Conservation (phyloP, 2,888 invertebrate species). For the Meiosimyza platycephala region DNA sequence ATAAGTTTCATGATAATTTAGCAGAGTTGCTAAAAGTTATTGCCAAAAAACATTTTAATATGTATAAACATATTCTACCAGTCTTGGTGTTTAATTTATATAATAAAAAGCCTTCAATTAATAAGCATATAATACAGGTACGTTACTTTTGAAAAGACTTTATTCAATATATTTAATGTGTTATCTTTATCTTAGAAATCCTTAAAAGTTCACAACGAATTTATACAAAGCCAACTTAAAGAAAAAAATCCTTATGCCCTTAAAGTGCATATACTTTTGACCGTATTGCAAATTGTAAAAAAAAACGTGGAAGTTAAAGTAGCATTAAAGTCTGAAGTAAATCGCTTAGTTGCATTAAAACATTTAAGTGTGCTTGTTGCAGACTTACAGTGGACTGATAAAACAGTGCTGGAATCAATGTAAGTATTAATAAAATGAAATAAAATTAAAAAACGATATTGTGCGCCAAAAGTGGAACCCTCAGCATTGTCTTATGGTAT, state of each 20-base stretch:
- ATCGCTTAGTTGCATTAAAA: conserved; percentile 43
- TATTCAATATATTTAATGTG: neutral
- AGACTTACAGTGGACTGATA: conserved; percentile 38
- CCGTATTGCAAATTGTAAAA: conserved; percentile 41
- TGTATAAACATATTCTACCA: conserved; percentile 41
- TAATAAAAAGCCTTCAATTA: conserved; percentile 38
- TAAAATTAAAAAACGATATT: neutral
- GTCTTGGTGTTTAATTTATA: conserved; percentile 45
- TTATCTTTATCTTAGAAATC: conserved; percentile 34
- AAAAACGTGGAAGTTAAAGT: conserved; percentile 38
- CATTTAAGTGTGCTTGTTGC: conserved; percentile 44
- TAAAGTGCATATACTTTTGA: conserved; percentile 43
- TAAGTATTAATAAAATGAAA: conserved; percentile 32
- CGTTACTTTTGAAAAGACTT: conserved; percentile 7
- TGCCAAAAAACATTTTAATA: conserved; percentile 36
- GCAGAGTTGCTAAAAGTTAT: conserved; percentile 38
- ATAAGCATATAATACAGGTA: conserved; percentile 36
- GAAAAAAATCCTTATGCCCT: conserved; percentile 36
- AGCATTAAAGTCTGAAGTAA: conserved; percentile 30
- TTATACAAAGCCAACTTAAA: conserved; percentile 40
- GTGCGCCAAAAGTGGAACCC: no score
- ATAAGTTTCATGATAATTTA: conserved; percentile 38
- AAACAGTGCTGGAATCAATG: conserved; percentile 40
- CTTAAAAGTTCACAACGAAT: conserved; percentile 38
- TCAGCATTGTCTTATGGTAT: no score